Evolutionary conservation across 37 sponge, comb jelly and placozoan species (phyloP).

Genomic region (Halisarca cf. caerulea): DNA sequence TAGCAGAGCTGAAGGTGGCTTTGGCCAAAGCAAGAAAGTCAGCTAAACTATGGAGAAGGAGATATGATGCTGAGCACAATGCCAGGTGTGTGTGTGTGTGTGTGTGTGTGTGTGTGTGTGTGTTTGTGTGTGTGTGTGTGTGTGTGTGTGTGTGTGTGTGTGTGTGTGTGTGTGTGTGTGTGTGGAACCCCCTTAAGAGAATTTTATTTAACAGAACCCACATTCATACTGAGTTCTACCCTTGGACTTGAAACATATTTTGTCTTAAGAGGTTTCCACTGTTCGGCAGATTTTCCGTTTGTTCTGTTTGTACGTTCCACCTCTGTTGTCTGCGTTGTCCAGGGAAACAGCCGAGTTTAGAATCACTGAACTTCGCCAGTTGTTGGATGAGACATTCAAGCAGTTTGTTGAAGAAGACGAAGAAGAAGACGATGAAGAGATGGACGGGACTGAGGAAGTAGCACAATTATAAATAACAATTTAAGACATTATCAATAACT

Average conservation of each 20-base stretch:
- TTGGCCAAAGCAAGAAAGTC: slow-evolving; percentile 41
- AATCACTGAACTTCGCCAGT: slow-evolving; percentile 32
- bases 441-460: slow-evolving; percentile 6
- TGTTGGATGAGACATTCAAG: slow-evolving; percentile 67
- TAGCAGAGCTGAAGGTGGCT: slow-evolving; percentile 23
- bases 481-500: too few relatives aligned
- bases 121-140: slow-evolving; percentile 19
- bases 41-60: slow-evolving; percentile 54
- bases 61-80: slow-evolving; percentile 48
- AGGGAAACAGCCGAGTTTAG: slow-evolving; percentile 58
- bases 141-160: background rate
- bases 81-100: slow-evolving; percentile 43
- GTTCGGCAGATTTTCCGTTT: background rate
- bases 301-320: background rate
- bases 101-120: slow-evolving; percentile 3
- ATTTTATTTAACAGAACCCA: too few relatives aligned
- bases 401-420: slow-evolving; percentile 73
- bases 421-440: slow-evolving; percentile 58
- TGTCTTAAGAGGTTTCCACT: background rate
- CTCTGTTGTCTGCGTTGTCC: background rate
- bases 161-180: background rate
- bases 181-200: too few relatives aligned
- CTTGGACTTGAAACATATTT: too few relatives aligned
- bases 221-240: too few relatives aligned
- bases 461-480: background rate